Percentiles rank a stretch among this genome's conserved stretches.
These are phyloP conservation scores for Turdus rufiventris DNA, from an alignment of 2,113 vertebrate species.

Conservation along the genomic window DNA sequence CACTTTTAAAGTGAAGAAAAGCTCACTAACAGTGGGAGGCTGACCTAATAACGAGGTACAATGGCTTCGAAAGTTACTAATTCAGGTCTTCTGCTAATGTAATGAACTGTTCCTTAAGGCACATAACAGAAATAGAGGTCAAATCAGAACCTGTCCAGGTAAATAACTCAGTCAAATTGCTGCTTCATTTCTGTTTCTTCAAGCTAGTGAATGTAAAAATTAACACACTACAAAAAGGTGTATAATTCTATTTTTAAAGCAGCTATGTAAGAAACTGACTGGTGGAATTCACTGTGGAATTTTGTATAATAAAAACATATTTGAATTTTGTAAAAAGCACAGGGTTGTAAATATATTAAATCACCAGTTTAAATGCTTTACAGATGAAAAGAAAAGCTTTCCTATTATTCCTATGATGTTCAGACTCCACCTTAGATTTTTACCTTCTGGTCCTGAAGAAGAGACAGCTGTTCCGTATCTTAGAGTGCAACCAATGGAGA, in stretches of 20 bases:
- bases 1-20: not conserved
- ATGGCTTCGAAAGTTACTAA: not conserved
- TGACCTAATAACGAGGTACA: not conserved
- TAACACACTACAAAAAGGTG: not conserved
- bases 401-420: not conserved
- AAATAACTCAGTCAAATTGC: not conserved
- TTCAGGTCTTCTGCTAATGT: not conserved
- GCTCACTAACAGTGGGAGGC: not conserved
- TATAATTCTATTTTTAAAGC: slow-evolving; percentile 33
- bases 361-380: not conserved
- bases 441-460: not conserved
- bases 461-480: not conserved
- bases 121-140: not conserved
- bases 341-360: slow-evolving; percentile 23
- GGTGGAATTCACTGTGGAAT: not conserved
- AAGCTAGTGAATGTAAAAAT: slow-evolving; percentile 22
- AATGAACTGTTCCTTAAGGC: not conserved
- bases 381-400: not conserved
- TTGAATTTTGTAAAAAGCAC: slow-evolving; percentile 18
- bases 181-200: slow-evolving; percentile 9
- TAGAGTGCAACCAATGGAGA: not conserved
- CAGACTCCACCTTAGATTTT: not conserved
- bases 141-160: not conserved
- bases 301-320: slow-evolving; percentile 46
- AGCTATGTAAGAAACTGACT: not conserved